phyloP scores from a whole-genome alignment of 2,797 vertebrate species.

The Sphenodon punctatus region DNA sequence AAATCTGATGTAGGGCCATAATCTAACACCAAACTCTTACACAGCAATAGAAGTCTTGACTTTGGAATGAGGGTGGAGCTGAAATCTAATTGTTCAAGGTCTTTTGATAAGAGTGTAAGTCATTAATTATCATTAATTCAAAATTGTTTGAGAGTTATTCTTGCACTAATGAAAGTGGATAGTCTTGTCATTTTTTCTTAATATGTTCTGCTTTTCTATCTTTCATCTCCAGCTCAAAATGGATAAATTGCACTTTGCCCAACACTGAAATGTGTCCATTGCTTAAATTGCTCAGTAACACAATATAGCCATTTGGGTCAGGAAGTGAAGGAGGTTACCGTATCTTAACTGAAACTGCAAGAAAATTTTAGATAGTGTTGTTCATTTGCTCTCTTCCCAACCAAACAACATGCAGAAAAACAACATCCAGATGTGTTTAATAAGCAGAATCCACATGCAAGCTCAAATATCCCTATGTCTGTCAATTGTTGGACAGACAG shows the following conservation, averaged over 20 bases:
- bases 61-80: not conserved
- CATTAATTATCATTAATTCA: constrained; percentile 28
- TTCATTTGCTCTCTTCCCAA: no score
- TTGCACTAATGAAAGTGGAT: constrained; percentile 22
- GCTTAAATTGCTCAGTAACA: no score
- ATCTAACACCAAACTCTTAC: rapidly evolving
- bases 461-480: no score
- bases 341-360: no score
- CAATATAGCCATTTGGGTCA: no score
- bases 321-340: no score
- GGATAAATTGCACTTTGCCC: not conserved
- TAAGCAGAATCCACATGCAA: no score
- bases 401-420: no score
- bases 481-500: no score
- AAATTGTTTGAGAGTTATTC: constrained; percentile 25
- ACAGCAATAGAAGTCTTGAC: not conserved
- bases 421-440: no score
- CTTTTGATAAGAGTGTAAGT: constrained; percentile 8
- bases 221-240: not conserved
- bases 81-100: constrained; percentile 20
- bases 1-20: not conserved
- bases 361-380: no score
- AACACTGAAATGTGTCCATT: no score
- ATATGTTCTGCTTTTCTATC: not conserved
- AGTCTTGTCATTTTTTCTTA: not conserved